Conservation (phyloP, 2,113 vertebrate genomes). For the Pelvicachromis taeniatus region DNA sequence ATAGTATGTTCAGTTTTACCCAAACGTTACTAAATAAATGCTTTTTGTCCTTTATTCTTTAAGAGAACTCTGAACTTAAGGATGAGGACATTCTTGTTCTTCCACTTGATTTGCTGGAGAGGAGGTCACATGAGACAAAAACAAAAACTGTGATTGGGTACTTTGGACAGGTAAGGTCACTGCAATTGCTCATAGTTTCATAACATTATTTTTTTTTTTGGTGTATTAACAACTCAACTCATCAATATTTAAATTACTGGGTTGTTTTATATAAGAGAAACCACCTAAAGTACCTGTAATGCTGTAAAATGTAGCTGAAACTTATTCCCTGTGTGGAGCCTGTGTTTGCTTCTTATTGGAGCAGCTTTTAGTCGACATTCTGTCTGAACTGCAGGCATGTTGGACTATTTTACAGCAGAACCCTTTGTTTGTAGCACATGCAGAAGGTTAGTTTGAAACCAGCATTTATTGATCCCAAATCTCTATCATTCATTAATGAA, state of each 20-base stretch:
- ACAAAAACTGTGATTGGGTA: conserved; percentile 77
- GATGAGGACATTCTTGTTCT: conserved; percentile 85
- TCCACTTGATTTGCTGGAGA: conserved; percentile 85
- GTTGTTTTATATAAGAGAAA: not conserved
- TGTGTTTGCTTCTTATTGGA: not conserved
- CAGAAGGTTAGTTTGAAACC: not conserved
- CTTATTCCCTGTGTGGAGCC: not conserved
- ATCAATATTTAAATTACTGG: not conserved
- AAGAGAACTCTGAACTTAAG: conserved; percentile 79
- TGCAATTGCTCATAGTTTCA: not conserved
- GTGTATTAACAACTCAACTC: not conserved
- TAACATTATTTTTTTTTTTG: not conserved
- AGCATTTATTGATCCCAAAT: not conserved
- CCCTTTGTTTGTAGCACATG: not conserved
- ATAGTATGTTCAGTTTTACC: too few species aligned
- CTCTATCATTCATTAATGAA: not conserved
- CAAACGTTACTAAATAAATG: not conserved
- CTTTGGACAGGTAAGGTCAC: conserved; percentile 82
- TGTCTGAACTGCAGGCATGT: not conserved
- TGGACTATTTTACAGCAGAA: not conserved
- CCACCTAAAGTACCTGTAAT: too few species aligned
- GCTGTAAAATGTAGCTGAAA: not conserved
- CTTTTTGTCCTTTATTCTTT: not conserved
- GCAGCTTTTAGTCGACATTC: not conserved
- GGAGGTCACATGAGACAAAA: conserved; percentile 78